Conservation (phyloP, 2,888 invertebrate species). For the Trissonchulus sp. region DNA sequence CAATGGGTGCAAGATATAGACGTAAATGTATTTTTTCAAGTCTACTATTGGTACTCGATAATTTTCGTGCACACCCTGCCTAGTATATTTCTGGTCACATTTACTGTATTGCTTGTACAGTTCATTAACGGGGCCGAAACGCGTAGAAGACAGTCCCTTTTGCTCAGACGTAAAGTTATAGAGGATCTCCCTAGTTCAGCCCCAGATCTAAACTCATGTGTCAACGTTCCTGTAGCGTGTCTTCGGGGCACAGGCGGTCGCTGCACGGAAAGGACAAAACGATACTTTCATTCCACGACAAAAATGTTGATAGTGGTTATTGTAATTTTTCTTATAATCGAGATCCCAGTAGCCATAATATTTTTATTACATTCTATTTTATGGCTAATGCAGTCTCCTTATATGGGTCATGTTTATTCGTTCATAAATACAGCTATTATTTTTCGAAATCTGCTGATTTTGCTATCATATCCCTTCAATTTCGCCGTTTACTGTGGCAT, state of each 20-base stretch:
- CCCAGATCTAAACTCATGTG: neutral
- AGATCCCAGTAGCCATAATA: slow-evolving; percentile 55
- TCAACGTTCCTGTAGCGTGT: neutral
- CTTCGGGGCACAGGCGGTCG: neutral
- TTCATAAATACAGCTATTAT: slow-evolving; percentile 70
- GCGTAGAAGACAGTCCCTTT: neutral
- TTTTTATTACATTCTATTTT: slow-evolving; percentile 42
- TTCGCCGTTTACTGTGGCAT: slow-evolving; percentile 93
- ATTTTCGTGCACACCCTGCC: slow-evolving; percentile 64
- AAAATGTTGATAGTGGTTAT: slow-evolving; percentile 56
- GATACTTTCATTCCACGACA: slow-evolving; percentile 42
- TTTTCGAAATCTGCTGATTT: slow-evolving; percentile 79
- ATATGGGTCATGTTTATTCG: slow-evolving; percentile 62
- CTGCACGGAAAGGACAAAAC: neutral
- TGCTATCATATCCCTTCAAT: slow-evolving; percentile 77
- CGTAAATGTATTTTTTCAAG: slow-evolving; percentile 68
- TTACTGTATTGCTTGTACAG: slow-evolving; percentile 32
- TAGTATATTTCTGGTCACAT: slow-evolving; percentile 36
- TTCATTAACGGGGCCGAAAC: slow-evolving; percentile 16
- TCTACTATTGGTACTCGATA: slow-evolving; percentile 67
- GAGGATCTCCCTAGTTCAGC: neutral
- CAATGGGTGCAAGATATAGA: slow-evolving; percentile 62
- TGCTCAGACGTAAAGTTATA: neutral
- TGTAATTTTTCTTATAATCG: slow-evolving; percentile 56
- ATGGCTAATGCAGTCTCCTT: too few species aligned